Evolutionary conservation across 2,888 invertebrate genomes (phyloP).

Genomic region (Plutella xylostella): DNA sequence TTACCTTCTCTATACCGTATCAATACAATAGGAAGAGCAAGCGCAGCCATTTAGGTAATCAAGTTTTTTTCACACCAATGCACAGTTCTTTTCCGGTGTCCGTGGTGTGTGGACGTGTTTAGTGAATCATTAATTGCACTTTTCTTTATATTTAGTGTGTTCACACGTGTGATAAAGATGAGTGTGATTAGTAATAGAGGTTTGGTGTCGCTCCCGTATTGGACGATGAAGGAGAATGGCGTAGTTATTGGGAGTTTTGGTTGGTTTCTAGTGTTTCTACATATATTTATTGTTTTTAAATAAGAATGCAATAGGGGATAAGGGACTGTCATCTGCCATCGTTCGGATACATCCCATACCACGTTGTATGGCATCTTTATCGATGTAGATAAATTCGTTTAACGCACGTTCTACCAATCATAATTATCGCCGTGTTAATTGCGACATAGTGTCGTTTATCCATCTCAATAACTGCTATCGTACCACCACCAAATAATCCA

Average conservation of each 20-base stretch:
- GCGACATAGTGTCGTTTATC: too few relatives aligned
- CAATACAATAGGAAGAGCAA: conserved; percentile 31
- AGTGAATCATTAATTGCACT: conserved; percentile 6
- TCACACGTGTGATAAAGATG: conserved; percentile 21
- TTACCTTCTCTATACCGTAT: not conserved
- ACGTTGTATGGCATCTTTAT: too few relatives aligned
- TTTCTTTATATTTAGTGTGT: conserved; percentile 14
- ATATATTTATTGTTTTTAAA: too few relatives aligned
- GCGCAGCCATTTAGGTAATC: conserved; percentile 37
- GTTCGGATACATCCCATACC: too few relatives aligned
- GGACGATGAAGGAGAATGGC: conserved; percentile 24
- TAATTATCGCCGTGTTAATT: too few relatives aligned
- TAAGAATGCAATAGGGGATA: too few relatives aligned
- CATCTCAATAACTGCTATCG: too few relatives aligned
- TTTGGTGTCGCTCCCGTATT: conserved; percentile 23
- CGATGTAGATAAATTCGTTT: too few relatives aligned
- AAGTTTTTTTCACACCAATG: conserved; percentile 30
- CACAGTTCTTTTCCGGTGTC: conserved; percentile 32
- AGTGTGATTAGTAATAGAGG: conserved; percentile 27
- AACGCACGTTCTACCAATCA: too few relatives aligned
- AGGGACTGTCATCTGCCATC: too few relatives aligned
- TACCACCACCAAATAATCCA: too few relatives aligned
- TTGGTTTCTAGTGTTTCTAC: conserved; percentile 22
- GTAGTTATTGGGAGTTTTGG: conserved; percentile 25
- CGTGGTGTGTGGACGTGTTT: conserved; percentile 24